Evolutionary conservation across 2,888 invertebrate species (phyloP).

Genomic region (Polyommatus iphigenia): DNA sequence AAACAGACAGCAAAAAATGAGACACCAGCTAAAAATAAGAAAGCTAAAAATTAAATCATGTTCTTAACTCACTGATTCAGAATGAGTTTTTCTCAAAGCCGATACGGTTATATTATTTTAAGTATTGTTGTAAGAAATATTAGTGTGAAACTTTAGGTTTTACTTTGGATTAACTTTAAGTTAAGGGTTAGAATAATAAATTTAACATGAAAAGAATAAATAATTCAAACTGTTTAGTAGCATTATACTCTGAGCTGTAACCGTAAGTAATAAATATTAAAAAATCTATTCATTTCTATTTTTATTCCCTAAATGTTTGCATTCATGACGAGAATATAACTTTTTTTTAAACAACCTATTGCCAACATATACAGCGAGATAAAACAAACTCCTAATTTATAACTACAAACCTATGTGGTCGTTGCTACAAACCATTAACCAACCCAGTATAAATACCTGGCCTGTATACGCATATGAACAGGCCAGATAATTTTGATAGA

Average conservation of each 20-base stretch:
- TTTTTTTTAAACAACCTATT: too few relatives aligned
- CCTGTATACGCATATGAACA: too few relatives aligned
- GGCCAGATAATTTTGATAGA: too few relatives aligned
- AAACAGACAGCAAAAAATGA: neutral
- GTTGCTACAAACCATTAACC: too few relatives aligned
- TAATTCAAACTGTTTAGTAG: neutral
- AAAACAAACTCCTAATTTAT: too few relatives aligned
- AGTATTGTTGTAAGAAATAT: neutral
- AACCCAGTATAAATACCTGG: too few relatives aligned
- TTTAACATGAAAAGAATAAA: too few relatives aligned
- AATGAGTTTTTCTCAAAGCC: neutral
- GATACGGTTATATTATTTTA: neutral
- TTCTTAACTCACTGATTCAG: neutral
- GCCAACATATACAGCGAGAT: too few relatives aligned
- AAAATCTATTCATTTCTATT: neutral
- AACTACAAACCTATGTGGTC: too few relatives aligned
- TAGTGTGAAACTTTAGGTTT: neutral
- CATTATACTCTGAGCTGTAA: neutral
- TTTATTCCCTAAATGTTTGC: too few relatives aligned
- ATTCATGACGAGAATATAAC: too few relatives aligned
- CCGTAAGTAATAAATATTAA: neutral
- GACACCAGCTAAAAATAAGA: neutral
- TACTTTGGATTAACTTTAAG: neutral
- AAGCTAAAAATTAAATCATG: neutral
- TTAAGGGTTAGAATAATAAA: too few relatives aligned